Evolutionary conservation across 92 coral and sea anemone genomes (phyloP), one percentile per base, ranked within the genome.

Genomic region (Zoanthus solanderi): DNA sequence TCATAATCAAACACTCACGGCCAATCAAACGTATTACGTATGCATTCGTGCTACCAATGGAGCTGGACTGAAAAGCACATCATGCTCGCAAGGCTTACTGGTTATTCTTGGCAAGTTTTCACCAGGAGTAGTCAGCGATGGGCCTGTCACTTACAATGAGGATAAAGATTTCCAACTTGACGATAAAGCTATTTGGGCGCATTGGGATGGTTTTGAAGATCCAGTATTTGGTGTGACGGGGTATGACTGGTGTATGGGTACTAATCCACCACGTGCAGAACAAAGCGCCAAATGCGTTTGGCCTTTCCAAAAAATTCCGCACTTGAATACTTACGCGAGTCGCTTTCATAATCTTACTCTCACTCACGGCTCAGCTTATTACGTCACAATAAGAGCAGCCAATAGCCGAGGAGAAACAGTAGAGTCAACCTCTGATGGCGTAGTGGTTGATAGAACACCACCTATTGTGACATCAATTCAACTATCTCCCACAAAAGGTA

Each of bases 121-220:
- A 44, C 95, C 98, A 69, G 99, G 99, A 0, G 90, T 88, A 29
- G 98, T 97, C 2, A 90, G 90, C 85, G 98, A 95, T 68, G 98
- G 99, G 9, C 98, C 98, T 32, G 88, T 90, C 10, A 84, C 89
- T 9, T 84, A 83, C 0, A 76, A 60, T 17, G 84, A 69, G 6
- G 99, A 97, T 61, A 71, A 88, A n/a, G 99, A 97, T 86, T 97
- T 95, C 88, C 99, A 97, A 84, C 92, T 97, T 29, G 98, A 97
- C 75, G 96, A 97, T 75, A 87, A 87, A 78, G 98, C 99, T 71
- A 92, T 97, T 14, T 95, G 99, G 99, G 95, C 94, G 23, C 94
- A 92, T 83, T 97, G 99, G 99, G 87, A 88, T 48, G 99, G 99
- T 28, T 97, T 95, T 78, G 83, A 97, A 66, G 99, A 97, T 75